Evolutionary conservation across 2,888 invertebrate species (phyloP), one percentile per base, ranked within the genome.

Genomic region (Ametastegia equiseti): DNA sequence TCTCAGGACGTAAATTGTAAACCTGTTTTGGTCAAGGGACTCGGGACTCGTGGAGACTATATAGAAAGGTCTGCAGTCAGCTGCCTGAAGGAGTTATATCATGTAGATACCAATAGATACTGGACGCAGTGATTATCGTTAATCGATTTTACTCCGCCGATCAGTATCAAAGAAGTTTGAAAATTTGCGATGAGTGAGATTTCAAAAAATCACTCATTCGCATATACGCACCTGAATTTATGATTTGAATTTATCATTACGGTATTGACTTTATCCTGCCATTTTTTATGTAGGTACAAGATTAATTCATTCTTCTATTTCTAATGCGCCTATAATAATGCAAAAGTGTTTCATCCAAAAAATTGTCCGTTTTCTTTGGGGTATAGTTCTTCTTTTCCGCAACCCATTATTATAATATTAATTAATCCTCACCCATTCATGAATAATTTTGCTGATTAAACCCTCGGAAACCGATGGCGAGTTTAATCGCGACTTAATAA

Each of bases 1-100:
- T 65, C 36, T 67, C 39, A 9, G n/a, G n/a, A 67, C 36, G 67
- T 67, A 67, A 67, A 39, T 67, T 9, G 67, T 67, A 11, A 67
- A n/a, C 39, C 39, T 67, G 67, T 36, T n/a, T 39, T 36, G 39
- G 39, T 39, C 39, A 65, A 39, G n/a, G 39, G 65, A 39, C 67
- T 36, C 1, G 36, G 15, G 65, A 65, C 39, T 39, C 11, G 36
- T 39, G n/a, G 67, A 19, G n/a, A 6, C 7, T n/a, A 36, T 19
- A 15, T 36, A 30, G 13, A 67, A 19, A 15, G 36, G 11, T 36
- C 39, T 19, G 67, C 67, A 67, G 39, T 39, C 13, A 30, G 15
- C 27, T 6, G 60, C 30, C 15, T 5, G 27, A 30, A 30, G 15
- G 23, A 36, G 39, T 36, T 67, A 23, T 67, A 39, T 39, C 39